Evolutionary conservation across 2,113 vertebrate genomes (phyloP).

Genomic region (Rhinopithecus roxellana): DNA sequence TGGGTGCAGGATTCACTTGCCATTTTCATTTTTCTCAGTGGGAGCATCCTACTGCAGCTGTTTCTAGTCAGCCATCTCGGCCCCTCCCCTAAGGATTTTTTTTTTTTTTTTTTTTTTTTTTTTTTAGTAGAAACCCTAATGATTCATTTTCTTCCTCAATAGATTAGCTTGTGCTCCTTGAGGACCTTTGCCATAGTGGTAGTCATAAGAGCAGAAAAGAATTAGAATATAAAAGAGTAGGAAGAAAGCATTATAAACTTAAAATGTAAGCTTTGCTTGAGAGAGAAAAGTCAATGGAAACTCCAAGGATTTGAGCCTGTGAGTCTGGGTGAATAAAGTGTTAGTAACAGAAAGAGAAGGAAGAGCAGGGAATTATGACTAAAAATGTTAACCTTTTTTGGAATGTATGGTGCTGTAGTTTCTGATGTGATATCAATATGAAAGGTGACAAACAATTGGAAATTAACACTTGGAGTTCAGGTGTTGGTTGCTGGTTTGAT

Average conservation of each 20-base stretch:
- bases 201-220: conserved; percentile 22
- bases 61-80: too few species aligned
- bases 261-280: conserved; percentile 34
- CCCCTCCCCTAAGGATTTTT: too few species aligned
- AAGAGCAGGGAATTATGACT: neutral
- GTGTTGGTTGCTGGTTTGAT: neutral
- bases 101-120: too few species aligned
- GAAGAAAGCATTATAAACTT: conserved; percentile 1
- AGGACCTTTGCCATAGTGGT: neutral
- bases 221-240: neutral
- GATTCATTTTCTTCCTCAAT: neutral
- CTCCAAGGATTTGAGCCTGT: neutral
- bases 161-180: conserved; percentile 27
- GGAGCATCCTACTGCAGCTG: too few species aligned
- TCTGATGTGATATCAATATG: neutral
- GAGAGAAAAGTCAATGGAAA: neutral
- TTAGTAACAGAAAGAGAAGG: neutral
- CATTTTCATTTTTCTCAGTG: too few species aligned
- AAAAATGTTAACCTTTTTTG: conserved; percentile 15
- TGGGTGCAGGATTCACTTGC: too few species aligned
- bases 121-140: neutral
- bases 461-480: neutral
- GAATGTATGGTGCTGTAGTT: neutral
- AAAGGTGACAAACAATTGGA: neutral
- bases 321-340: neutral